phyloP scores from a whole-genome alignment of 2,888 invertebrate species.

The Anodontia alba region DNA sequence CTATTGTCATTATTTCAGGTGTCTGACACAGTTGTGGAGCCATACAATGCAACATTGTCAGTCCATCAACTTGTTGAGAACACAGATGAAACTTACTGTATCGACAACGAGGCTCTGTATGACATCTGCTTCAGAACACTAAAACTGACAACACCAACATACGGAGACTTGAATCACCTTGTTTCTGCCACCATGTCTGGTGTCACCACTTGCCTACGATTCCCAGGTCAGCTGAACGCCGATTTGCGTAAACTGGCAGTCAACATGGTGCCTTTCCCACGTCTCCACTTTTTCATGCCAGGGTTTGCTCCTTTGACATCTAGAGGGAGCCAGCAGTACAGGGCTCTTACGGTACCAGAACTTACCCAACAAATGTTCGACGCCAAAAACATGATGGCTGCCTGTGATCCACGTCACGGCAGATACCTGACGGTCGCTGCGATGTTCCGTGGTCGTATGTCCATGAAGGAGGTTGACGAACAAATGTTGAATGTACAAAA shows the following conservation, averaged over 20 bases:
- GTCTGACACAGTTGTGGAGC: constrained; percentile 89
- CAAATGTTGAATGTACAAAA: constrained; percentile 87
- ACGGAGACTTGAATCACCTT: too few species aligned
- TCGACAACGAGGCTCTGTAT: too few species aligned
- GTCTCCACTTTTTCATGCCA: constrained; percentile 95
- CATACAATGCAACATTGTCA: constrained; percentile 92
- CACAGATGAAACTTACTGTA: too few species aligned
- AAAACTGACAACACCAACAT: too few species aligned
- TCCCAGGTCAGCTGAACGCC: too few species aligned
- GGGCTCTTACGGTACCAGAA: constrained; percentile 84
- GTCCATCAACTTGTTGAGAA: too few species aligned
- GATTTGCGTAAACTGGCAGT: too few species aligned
- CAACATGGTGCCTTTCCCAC: constrained; percentile 95
- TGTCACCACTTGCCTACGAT: too few species aligned
- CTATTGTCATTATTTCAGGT: constrained; percentile 86
- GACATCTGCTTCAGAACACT: too few species aligned
- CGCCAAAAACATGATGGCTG: constrained; percentile 98
- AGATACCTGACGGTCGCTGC: constrained; percentile 86
- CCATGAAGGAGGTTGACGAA: constrained; percentile 80
- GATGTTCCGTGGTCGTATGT: constrained; percentile 83
- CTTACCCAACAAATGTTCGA: constrained; percentile 91
- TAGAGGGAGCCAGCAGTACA: constrained; percentile 90
- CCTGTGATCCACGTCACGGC: constrained; percentile 96
- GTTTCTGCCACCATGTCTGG: too few species aligned
- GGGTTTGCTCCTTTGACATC: constrained; percentile 96